A percentile compares a stretch with the other conserved stretches of the same genome.
Evolutionary conservation across 2,888 invertebrate genomes (phyloP).

Genomic region (Nomada hirtipes): DNA sequence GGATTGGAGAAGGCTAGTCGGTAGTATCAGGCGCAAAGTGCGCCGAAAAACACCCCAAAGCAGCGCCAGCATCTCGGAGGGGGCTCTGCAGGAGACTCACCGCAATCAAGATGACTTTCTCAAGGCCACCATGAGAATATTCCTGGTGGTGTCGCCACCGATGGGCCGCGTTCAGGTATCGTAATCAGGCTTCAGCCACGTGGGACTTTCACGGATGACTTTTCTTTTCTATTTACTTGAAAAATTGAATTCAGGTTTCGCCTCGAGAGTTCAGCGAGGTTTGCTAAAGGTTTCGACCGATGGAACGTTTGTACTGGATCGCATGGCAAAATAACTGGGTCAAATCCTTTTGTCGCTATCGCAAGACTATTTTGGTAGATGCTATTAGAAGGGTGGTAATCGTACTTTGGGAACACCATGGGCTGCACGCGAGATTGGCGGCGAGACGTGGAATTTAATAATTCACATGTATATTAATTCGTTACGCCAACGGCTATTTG

Average conservation of each 20-base stretch:
- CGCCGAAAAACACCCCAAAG: conserved; percentile 76
- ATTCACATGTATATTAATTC: conserved; percentile 46
- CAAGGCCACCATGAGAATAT: conserved; percentile 90
- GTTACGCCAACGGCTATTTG: conserved; percentile 33
- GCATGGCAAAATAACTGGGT: background rate
- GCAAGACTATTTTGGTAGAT: background rate
- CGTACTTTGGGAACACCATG: background rate
- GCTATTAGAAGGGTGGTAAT: background rate
- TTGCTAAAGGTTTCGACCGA: no score
- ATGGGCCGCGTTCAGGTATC: conserved; percentile 87
- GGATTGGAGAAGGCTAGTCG: conserved; percentile 83
- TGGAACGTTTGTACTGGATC: no score
- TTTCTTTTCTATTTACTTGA: no score
- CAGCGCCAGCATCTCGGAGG: conserved; percentile 73
- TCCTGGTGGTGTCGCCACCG: conserved; percentile 90
- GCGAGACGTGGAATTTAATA: conserved; percentile 26
- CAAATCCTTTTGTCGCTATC: background rate
- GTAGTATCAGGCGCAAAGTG: conserved; percentile 82
- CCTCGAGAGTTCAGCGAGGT: no score
- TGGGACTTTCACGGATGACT: no score
- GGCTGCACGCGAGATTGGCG: conserved; percentile 2
- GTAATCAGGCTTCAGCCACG: no score
- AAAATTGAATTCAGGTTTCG: no score
- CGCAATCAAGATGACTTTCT: conserved; percentile 89
- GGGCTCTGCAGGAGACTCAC: conserved; percentile 68